Evolutionary conservation across 2,888 invertebrate genomes (phyloP).

Genomic region (Gnatocerus cornutus): DNA sequence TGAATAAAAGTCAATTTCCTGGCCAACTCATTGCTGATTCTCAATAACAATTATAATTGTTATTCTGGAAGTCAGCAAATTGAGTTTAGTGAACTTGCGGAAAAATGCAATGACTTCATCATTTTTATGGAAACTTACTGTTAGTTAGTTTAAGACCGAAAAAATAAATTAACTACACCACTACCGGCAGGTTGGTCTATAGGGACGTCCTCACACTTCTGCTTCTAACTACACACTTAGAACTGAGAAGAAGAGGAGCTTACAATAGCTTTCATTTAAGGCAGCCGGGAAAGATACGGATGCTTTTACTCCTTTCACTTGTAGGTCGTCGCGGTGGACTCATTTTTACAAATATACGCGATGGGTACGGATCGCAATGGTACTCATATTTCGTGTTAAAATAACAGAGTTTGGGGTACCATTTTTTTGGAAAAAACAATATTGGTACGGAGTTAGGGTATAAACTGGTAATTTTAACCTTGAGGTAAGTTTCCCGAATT

Average conservation of each 20-base stretch:
- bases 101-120: conserved; percentile 36
- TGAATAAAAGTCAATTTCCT: conserved; percentile 5
- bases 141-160: background rate
- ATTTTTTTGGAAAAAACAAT: too few relatives aligned
- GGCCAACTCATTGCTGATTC: conserved; percentile 8
- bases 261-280: conserved; percentile 51
- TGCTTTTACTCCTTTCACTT: conserved; percentile 50
- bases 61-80: conserved; percentile 26
- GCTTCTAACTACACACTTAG: conserved; percentile 34
- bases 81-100: conserved; percentile 24
- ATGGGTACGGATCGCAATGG: background rate
- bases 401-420: background rate
- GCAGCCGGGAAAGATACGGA: conserved; percentile 15
- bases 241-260: conserved; percentile 47
- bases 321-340: conserved; percentile 19
- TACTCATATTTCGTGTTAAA: background rate
- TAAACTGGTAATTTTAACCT: too few relatives aligned
- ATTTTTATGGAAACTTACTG: conserved; percentile 35
- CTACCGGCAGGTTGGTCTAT: background rate
- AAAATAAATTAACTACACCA: background rate
- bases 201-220: conserved; percentile 9
- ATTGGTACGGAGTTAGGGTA: too few relatives aligned
- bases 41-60: background rate
- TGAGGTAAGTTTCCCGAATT: too few relatives aligned
- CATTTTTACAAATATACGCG: conserved; percentile 1